Percentiles rank a stretch among this genome's conserved stretches.
Conservation (phyloP, 2,888 invertebrate genomes). For the Melieria picta region DNA sequence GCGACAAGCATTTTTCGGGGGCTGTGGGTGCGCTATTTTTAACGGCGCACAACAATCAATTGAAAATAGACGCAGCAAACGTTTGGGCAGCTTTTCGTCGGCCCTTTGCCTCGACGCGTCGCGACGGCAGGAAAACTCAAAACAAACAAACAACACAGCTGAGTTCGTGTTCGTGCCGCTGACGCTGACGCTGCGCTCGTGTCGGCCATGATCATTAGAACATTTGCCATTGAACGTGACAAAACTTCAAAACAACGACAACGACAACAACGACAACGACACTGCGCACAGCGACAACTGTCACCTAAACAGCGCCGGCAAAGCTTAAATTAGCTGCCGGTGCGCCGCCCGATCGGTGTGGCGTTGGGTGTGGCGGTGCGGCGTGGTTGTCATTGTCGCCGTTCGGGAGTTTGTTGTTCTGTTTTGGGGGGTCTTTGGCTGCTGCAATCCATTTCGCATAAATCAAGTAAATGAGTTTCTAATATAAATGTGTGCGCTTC, state of each 20-base stretch:
- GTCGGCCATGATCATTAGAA: constrained; percentile 47
- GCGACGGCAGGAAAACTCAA: too few species aligned
- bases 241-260: constrained; percentile 58
- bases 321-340: constrained; percentile 7
- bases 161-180: too few species aligned
- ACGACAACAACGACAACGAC: constrained; percentile 12
- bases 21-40: not conserved
- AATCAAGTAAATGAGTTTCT: constrained; percentile 56
- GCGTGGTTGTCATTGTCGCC: not conserved
- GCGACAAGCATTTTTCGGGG: not conserved
- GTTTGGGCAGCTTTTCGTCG: too few species aligned
- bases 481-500: constrained; percentile 27
- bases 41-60: too few species aligned
- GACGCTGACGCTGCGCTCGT: too few species aligned
- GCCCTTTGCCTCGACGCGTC: too few species aligned
- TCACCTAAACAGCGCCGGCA: not conserved
- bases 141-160: too few species aligned
- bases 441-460: constrained; percentile 59
- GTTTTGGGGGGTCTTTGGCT: constrained; percentile 19
- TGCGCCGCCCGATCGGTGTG: constrained; percentile 1
- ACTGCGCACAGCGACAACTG: constrained; percentile 2
- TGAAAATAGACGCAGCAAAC: too few species aligned
- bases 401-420: not conserved
- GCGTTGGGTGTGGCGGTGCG: constrained; percentile 6
- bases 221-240: constrained; percentile 63